Percentiles rank a stretch among this genome's conserved stretches.
These are phyloP conservation scores for Euplexia lucipara DNA, from an alignment of 2,888 invertebrate genomes.

Conservation along the genomic window DNA sequence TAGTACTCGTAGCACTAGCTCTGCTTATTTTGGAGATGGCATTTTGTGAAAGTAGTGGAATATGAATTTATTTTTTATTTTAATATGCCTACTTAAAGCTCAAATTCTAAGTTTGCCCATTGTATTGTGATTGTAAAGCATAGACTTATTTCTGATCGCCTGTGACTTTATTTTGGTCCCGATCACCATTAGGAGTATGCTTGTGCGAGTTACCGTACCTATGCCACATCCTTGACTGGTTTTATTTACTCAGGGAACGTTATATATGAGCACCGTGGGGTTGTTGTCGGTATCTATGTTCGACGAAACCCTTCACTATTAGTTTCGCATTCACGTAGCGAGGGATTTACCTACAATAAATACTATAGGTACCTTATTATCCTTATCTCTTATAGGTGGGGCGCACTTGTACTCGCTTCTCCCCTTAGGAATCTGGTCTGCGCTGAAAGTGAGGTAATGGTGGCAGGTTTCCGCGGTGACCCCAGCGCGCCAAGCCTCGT, in stretches of 20 bases:
- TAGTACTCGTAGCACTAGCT: too few species aligned
- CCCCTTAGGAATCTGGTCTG: slow-evolving; percentile 92
- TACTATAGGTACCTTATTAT: slow-evolving; percentile 88
- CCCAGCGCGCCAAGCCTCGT: slow-evolving; percentile 87
- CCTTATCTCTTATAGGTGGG: slow-evolving; percentile 92
- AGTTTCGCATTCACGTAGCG: neutral
- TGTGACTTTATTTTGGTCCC: neutral
- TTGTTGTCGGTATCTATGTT: neutral
- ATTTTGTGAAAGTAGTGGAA: too few species aligned
- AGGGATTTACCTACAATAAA: neutral
- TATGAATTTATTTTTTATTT: neutral
- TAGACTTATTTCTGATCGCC: neutral
- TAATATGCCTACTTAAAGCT: too few species aligned
- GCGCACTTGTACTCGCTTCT: slow-evolving; percentile 94
- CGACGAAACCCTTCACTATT: neutral
- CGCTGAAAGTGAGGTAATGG: slow-evolving; percentile 92
- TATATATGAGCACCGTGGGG: neutral
- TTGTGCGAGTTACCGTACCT: neutral
- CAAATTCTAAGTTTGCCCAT: too few species aligned
- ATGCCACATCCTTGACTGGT: too few species aligned
- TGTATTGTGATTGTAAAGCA: too few species aligned
- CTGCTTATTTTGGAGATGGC: too few species aligned
- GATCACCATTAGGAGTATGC: neutral
- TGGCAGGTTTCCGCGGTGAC: slow-evolving; percentile 94
- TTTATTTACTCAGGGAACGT: neutral